phyloP scores from a whole-genome alignment of 2,113 vertebrate species.

The Lepus europaeus region DNA sequence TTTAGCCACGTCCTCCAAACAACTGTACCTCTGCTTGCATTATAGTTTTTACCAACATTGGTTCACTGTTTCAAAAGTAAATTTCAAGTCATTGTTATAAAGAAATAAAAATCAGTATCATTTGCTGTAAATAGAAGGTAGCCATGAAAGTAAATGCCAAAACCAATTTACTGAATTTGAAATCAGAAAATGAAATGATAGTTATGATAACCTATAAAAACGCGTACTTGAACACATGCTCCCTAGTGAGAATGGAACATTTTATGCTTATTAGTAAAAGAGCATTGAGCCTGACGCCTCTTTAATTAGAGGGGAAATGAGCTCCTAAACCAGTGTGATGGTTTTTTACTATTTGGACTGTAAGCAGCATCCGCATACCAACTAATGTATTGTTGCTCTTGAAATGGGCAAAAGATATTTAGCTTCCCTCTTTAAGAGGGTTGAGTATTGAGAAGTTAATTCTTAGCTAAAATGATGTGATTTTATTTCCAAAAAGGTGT shows the following conservation, averaged over 20 bases:
- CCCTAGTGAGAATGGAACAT: neutral
- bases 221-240: neutral
- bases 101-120: constrained; percentile 5
- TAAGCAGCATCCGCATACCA: neutral
- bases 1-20: neutral
- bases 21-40: neutral
- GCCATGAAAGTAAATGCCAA: constrained; percentile 37
- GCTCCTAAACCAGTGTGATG: neutral
- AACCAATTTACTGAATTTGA: neutral
- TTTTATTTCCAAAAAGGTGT: neutral
- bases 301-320: constrained; percentile 24
- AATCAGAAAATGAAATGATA: neutral
- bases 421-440: neutral
- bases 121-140: neutral
- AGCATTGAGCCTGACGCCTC: neutral
- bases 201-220: constrained; percentile 42
- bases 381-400: neutral
- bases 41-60: neutral
- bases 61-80: neutral
- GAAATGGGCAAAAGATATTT: constrained; percentile 24
- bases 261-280: neutral
- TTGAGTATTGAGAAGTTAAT: neutral
- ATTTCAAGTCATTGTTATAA: neutral
- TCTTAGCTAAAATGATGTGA: neutral
- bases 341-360: neutral